Base-by-base conservation (phyloP, 1,140 invertebrate species). In the Brachystomella parvula region DNA sequence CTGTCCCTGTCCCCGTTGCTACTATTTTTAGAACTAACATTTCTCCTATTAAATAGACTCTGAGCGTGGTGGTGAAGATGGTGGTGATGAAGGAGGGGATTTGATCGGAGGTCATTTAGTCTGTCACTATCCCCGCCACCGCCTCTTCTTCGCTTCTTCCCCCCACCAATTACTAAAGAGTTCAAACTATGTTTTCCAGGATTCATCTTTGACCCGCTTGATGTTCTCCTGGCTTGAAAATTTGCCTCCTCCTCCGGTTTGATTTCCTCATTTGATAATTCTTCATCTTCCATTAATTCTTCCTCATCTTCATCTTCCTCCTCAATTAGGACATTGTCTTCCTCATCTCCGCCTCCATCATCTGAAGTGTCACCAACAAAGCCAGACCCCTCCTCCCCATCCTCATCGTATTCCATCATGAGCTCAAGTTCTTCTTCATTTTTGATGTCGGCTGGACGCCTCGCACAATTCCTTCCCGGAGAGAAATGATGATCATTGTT, bases 371-470 rank as follows among this genome's bases (percentile, higher is more conserved):
- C 66, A 1, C 61, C 69, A 58, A 66, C 61, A 53, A 64, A 66
- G 31, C 24, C 53, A 35, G 44, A 57, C 47, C 64, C 68, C 35
- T 73, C 70, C 28, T 72, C 67, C 47, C 68, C 69, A 26, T 68
- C 69, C 9, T 68, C 66, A 47, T 74, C 58, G 31, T 53, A 53
- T 53, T 53, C 72, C 67, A 63, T 69, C 47, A 65, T 63, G 49
- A 67, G 65, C 28, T 72, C 70, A 60, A 67, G 69, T 35, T 73
- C 71, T 61, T 65, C 64, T 47, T 61, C 65, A 65, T 65, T 63
- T 26, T 26, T 53, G 6, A 53, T 17, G 49, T 53, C 49, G 12
- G 12, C 15, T 19, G 49, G 61, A 47, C 49, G 65, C 33, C 61
- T 69, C 69, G 21, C 56, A 67, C 57, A 65, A 30, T 44, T 69